Conservation (phyloP, 2,113 vertebrate species). For the Lonchura striata region DNA sequence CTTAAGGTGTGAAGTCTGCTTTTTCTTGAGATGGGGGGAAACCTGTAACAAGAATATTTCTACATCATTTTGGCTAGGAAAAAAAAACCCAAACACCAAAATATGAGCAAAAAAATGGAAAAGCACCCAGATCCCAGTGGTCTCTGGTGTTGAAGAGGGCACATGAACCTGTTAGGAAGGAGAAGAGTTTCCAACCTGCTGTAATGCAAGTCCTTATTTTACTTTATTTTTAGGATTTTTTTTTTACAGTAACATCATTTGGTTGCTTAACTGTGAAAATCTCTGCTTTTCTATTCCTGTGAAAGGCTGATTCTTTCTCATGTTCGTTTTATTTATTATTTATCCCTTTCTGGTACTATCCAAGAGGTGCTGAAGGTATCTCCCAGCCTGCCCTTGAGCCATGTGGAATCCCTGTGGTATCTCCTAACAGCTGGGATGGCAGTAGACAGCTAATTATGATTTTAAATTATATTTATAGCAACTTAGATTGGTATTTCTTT, state of each 20-base stretch:
- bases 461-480: conserved; percentile 6
- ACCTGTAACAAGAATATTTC: neutral
- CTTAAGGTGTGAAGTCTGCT: neutral
- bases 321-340: conserved; percentile 31
- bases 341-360: conserved; percentile 18
- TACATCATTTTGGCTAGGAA: neutral
- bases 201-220: neutral
- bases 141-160: neutral
- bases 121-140: neutral
- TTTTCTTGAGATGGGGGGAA: neutral
- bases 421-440: neutral
- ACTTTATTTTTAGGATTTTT: neutral
- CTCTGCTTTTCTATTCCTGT: neutral
- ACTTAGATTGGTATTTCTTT: neutral
- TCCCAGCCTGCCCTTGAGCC: neutral
- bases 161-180: neutral
- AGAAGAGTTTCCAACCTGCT: neutral
- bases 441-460: neutral
- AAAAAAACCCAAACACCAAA: neutral
- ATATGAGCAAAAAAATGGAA: neutral
- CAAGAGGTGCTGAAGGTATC: neutral
- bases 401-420: neutral
- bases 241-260: neutral
- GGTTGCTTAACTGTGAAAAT: conserved; percentile 7
- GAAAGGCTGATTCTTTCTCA: neutral